Base-by-base conservation (phyloP, 2,888 invertebrate genomes). In the Drosophila hamatofila region DNA sequence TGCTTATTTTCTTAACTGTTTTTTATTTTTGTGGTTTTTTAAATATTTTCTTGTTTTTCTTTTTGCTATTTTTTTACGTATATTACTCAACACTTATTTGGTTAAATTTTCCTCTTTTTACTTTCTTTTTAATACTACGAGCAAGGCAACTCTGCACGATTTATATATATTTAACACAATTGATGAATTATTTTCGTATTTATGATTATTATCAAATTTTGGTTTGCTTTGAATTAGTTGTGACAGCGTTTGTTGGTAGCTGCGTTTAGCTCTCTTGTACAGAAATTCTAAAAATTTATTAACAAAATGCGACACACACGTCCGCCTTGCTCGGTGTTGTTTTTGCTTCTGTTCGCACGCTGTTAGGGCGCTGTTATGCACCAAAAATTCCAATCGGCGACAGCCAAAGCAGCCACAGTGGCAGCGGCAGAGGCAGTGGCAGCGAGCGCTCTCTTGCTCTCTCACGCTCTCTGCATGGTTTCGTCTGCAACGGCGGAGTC, bases 311-410 rank as follows among this genome's bases (percentile, higher is more conserved):
- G 80, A 72, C 75, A 63, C 77, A 75, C 78, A 78, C 78, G 78
- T 78, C 78, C 78, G 78, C 75, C 78, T 72, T 75, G 80, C 78
- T 78, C 78, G 78, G 67, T 75, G 72, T 78, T 78, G 78, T 72
- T 78, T 78, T 78, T 78, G 79, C 79, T 79, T 78, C 78, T 78
- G 77, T 64, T 75, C 75, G 66, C 12, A 51, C n/a, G 54, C 77
- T 77, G 79, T 77, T 77, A 77, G 56, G 71, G 48, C 70, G 66
- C 77, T 77, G 77, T 77, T 78, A 77, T 75, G 77, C 75, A 79
- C 79, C 77, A 71, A 77, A 75, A 73, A 80, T 81, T 81, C 66
- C 69, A 80, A 75, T 70, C 75, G 72, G 78, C 74, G 64, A 75
- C 71, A 60, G 70, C 64, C 42, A 54, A 66, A 65, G 55, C 76